Evolutionary conservation across 2,888 invertebrate species (phyloP).

Genomic region (Axea sp.): DNA sequence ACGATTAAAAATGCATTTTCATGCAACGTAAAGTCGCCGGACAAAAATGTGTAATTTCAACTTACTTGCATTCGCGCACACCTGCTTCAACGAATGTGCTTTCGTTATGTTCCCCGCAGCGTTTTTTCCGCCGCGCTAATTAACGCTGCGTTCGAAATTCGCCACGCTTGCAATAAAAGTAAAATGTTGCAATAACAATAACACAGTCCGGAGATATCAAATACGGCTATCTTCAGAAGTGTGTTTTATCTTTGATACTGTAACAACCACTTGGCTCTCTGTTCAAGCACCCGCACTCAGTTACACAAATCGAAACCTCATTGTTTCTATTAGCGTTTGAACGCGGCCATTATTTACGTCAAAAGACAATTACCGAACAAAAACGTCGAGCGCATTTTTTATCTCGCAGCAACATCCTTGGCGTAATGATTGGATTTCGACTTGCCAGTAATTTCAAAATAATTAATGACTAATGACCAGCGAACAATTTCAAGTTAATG

Average conservation of each 20-base stretch:
- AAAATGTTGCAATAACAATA: too few relatives aligned
- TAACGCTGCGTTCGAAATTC: too few relatives aligned
- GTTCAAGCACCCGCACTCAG: conserved; percentile 15
- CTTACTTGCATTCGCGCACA: too few relatives aligned
- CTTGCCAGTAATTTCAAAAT: not conserved
- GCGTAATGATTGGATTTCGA: not conserved
- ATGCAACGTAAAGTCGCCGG: too few relatives aligned
- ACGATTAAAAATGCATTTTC: too few relatives aligned
- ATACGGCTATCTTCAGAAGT: conserved; percentile 11
- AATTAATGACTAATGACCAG: conserved; percentile 31
- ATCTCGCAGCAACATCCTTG: not conserved
- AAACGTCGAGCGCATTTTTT: conserved; percentile 16
- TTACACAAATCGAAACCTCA: conserved; percentile 33
- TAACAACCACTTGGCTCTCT: conserved; percentile 14
- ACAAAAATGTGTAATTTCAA: too few relatives aligned
- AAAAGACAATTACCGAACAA: conserved; percentile 6
- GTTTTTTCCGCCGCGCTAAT: too few relatives aligned
- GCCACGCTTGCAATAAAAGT: too few relatives aligned
- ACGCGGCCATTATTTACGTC: conserved; percentile 20
- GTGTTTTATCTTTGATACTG: conserved; percentile 15
- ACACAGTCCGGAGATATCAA: too few relatives aligned
- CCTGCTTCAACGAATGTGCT: too few relatives aligned
- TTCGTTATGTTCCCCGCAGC: too few relatives aligned
- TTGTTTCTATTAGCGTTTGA: conserved; percentile 35
- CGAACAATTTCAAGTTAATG: conserved; percentile 20